A percentile compares a stretch with the other conserved stretches of the same genome.
These are phyloP conservation scores for Mellilla xanthometata DNA, from an alignment of 2,888 invertebrate genomes.

Conservation along the genomic window DNA sequence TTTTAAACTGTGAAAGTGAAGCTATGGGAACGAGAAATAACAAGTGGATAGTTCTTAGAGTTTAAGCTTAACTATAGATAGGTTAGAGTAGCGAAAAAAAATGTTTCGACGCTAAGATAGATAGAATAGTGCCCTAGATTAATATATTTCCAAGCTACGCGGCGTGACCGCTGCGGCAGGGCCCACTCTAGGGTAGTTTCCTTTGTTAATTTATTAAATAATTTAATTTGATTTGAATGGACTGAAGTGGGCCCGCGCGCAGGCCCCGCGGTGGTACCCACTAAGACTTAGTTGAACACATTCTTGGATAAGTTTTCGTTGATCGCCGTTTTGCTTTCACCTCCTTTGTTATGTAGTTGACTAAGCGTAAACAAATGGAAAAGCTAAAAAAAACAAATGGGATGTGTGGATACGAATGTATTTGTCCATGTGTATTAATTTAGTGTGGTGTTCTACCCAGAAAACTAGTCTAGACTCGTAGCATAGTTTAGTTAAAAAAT, in stretches of 20 bases:
- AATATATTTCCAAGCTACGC: conserved; percentile 58
- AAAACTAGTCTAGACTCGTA: conserved; percentile 82
- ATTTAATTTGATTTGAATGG: conserved; percentile 81
- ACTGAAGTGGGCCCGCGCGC: conserved; percentile 66
- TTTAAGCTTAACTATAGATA: conserved; percentile 78
- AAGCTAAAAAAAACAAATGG: conserved; percentile 71
- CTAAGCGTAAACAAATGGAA: conserved; percentile 77
- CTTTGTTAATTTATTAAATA: conserved; percentile 81
- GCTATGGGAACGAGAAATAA: conserved; percentile 59
- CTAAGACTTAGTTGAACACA: conserved; percentile 72
- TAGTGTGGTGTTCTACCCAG: conserved; percentile 81
- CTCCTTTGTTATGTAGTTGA: conserved; percentile 81
- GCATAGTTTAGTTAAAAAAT: conserved; percentile 82
- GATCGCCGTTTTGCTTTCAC: conserved; percentile 77
- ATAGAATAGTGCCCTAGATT: conserved; percentile 74
- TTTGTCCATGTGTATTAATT: conserved; percentile 80
- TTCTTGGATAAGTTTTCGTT: conserved; percentile 76
- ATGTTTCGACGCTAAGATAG: conserved; percentile 79
- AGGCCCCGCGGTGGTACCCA: conserved; percentile 42
- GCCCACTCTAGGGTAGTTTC: conserved; percentile 74
- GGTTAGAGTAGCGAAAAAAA: conserved; percentile 72
- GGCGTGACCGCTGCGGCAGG: conserved; percentile 49
- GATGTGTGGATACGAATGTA: conserved; percentile 76
- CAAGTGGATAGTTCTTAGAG: conserved; percentile 67
- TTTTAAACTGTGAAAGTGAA: conserved; percentile 60